Percentiles rank a stretch among this genome's conserved stretches.
Conservation (phyloP, 2,888 invertebrate species). For the Calliopum simillimum region DNA sequence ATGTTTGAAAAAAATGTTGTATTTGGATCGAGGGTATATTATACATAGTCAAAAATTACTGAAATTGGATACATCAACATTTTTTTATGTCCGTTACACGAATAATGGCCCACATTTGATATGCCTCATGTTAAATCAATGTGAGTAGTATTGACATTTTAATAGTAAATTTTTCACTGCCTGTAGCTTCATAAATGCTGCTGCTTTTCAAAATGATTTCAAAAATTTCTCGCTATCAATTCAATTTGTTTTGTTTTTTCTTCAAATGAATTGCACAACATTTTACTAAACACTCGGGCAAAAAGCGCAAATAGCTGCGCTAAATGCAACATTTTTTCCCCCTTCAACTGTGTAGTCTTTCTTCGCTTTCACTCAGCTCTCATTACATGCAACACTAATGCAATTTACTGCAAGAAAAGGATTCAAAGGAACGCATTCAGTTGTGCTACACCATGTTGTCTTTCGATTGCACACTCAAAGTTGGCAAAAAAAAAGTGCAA, state of each 20-base stretch:
- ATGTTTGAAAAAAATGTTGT: no score
- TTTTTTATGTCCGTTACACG: no score
- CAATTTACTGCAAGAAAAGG: constrained; percentile 19
- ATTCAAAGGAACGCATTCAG: constrained; percentile 1
- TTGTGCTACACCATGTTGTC: neutral
- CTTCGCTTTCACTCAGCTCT: neutral
- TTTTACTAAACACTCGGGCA: constrained; percentile 2
- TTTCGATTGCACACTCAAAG: neutral
- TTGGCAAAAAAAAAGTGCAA: neutral
- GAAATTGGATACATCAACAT: no score
- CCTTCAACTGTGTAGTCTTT: neutral
- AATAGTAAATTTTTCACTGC: no score
- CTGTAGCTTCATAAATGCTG: no score
- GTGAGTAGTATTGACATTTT: no score
- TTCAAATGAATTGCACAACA: constrained; percentile 18
- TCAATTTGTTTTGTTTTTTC: constrained; percentile 17
- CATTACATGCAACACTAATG: constrained; percentile 8
- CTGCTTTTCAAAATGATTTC: no score
- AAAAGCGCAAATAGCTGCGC: constrained; percentile 18
- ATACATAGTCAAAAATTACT: no score
- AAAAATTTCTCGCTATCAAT: neutral
- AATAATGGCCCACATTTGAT: no score
- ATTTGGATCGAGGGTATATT: no score
- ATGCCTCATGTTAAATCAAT: no score
- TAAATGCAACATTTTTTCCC: constrained; percentile 4